phyloP scores from a whole-genome alignment of 2,797 vertebrate genomes.

The Sebastes hopkinsi region DNA sequence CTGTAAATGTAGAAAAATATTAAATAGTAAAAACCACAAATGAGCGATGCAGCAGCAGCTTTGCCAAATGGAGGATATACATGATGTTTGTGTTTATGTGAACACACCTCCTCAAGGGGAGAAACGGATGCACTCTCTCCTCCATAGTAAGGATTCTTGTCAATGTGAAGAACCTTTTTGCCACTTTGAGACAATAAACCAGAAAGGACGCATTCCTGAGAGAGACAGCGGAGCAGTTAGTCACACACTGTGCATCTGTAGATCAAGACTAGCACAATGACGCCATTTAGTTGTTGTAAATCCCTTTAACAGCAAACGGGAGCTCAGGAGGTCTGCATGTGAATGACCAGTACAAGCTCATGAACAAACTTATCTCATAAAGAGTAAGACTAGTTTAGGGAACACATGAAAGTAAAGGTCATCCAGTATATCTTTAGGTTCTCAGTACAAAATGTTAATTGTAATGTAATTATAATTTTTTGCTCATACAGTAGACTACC shows the following conservation, averaged over 20 bases:
- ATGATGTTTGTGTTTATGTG: not conserved
- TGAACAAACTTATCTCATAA: not conserved
- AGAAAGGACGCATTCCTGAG: slow-evolving; percentile 83
- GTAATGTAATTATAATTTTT: not conserved
- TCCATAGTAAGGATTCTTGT: slow-evolving; percentile 78
- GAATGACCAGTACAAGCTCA: not conserved
- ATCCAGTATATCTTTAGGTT: not conserved
- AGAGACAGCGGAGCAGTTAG: slow-evolving; percentile 26
- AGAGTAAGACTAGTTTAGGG: not conserved
- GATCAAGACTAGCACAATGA: slow-evolving; percentile 3
- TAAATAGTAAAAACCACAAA: not conserved
- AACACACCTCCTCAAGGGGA: slow-evolving; percentile 78
- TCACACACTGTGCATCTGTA: not conserved
- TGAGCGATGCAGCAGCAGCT: not conserved
- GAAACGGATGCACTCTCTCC: slow-evolving; percentile 80
- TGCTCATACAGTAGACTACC: accelerated
- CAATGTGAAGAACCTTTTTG: slow-evolving; percentile 84
- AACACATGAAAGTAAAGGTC: not conserved
- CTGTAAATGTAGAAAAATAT: slow-evolving; percentile 52
- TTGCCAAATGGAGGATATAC: not conserved
- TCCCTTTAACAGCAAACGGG: slow-evolving; percentile 7
- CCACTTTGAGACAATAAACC: slow-evolving; percentile 78
- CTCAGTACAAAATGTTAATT: not conserved
- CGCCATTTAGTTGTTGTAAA: slow-evolving; percentile 4
- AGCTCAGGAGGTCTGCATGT: not conserved